Evolutionary conservation across 1,140 invertebrate genomes (phyloP).

Genomic region (Aporrectodea caliginosa): DNA sequence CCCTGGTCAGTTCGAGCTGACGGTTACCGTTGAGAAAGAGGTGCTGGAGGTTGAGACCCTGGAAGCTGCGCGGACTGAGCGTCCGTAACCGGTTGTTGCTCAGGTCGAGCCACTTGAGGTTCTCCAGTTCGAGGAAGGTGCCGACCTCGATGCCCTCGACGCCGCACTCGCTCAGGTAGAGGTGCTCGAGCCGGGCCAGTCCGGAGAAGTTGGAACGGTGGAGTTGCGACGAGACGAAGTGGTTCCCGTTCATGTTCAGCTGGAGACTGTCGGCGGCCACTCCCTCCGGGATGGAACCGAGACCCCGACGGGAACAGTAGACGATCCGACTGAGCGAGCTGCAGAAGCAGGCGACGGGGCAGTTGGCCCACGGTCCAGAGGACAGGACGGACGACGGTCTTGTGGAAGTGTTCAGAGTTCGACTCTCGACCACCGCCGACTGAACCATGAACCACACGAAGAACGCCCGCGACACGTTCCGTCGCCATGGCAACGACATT

Average conservation of each 20-base stretch:
- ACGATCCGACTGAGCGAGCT: constrained; percentile 46
- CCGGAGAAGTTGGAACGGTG: constrained; percentile 46
- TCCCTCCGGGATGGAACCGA: constrained; percentile 45
- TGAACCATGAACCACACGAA: too few species aligned
- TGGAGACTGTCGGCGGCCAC: constrained; percentile 47
- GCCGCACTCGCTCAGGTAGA: constrained; percentile 51
- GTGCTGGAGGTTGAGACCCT: constrained; percentile 48
- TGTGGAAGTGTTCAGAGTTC: too few species aligned
- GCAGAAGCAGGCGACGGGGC: constrained; percentile 50
- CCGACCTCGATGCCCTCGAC: constrained; percentile 48
- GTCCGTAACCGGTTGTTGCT: constrained; percentile 49
- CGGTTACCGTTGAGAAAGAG: constrained; percentile 52
- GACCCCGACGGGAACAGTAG: constrained; percentile 46
- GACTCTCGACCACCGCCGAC: too few species aligned
- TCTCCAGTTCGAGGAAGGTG: constrained; percentile 47
- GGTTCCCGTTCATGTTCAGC: constrained; percentile 51
- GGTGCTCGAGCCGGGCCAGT: constrained; percentile 42
- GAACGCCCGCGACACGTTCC: too few species aligned
- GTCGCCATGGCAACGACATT: too few species aligned
- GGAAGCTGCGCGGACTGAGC: constrained; percentile 48
- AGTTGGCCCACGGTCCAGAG: too few species aligned
- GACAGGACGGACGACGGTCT: too few species aligned
- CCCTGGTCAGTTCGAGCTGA: constrained; percentile 42
- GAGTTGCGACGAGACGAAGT: constrained; percentile 42
- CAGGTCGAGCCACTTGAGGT: constrained; percentile 50